Evolutionary conservation across 1,140 invertebrate genomes (phyloP).

Genomic region (Heliconius congener): DNA sequence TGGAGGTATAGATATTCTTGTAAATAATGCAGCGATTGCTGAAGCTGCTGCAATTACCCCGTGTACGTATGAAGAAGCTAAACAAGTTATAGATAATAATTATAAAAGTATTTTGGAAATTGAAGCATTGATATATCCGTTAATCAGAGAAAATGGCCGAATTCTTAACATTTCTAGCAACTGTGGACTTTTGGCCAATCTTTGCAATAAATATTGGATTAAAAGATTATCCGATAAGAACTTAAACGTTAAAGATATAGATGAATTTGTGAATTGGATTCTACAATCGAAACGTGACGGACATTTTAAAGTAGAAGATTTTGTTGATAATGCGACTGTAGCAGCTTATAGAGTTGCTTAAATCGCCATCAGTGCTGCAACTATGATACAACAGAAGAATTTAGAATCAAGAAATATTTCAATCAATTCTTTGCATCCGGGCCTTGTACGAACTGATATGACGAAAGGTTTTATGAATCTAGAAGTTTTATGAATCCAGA

Average conservation of each 20-base stretch:
- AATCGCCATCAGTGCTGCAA: conserved; percentile 84
- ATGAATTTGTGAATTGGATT: conserved; percentile 84
- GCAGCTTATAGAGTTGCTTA: conserved; percentile 86
- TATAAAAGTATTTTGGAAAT: conserved; percentile 84
- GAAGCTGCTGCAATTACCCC: conserved; percentile 81
- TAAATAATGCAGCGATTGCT: conserved; percentile 89
- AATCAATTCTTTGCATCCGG: conserved; percentile 85
- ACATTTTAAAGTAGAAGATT: conserved; percentile 64
- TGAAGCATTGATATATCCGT: conserved; percentile 85
- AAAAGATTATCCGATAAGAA: conserved; percentile 76
- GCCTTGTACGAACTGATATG: conserved; percentile 88
- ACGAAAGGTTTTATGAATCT: conserved; percentile 83
- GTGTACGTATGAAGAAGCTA: conserved; percentile 84
- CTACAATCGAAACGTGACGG: conserved; percentile 68
- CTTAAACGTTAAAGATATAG: conserved; percentile 82
- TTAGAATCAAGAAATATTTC: conserved; percentile 82
- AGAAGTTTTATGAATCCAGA: conserved; percentile 85
- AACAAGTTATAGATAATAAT: conserved; percentile 85
- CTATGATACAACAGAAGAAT: conserved; percentile 82
- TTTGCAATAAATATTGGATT: conserved; percentile 81
- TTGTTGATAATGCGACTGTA: conserved; percentile 80
- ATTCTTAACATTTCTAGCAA: conserved; percentile 89
- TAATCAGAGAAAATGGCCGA: conserved; percentile 84
- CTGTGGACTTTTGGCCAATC: conserved; percentile 60
- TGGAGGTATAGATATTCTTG: conserved; percentile 88